Evolutionary conservation across 2,888 invertebrate genomes (phyloP), one percentile per base, ranked within the genome.

Genomic region (Heliconius charithonia): DNA sequence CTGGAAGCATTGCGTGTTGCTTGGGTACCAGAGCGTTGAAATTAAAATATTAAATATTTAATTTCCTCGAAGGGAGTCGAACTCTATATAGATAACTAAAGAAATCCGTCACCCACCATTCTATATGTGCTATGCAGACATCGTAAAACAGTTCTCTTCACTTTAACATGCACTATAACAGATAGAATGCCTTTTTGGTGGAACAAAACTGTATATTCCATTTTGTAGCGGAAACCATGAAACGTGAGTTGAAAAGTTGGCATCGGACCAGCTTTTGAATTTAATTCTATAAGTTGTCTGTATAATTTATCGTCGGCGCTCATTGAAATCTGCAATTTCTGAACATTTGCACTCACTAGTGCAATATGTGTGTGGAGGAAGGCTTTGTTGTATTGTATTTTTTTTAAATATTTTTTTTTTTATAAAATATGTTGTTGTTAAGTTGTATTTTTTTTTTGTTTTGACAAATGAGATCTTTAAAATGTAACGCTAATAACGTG

Each of bases 261-360:
- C 79, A 65, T 19, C 74, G 37, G 66, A 80, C 78, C 78, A 78
- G 75, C 75, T 37, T 56, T 66, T n/a, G 27, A 78, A 78, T 78
- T 80, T 78, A 80, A 78, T 73, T 66, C 56, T 62, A 78, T 75
- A 70, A 78, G 65, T 51, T 80, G 78, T 78, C 65, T 69, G 59
- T 25, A 78, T 65, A 56, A 73, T 78, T 75, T 78, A 78, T 75
- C 27, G 74, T 29, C 66, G 19, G n/a, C n/a, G 51, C 56, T 70
- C 73, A 77, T 77, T 77, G 79, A 77, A 77, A 79, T 73, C 66
- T 66, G 65, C 73, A 77, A 62, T 69, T 71, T 29, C 65, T 77
- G 56, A 59, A 72, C 13, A 7, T 72, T 72, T 59, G 56, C 71
- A 72, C 71, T 72, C n/a, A 56, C 32, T 32, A 32, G 16, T 72